phyloP scores from a whole-genome alignment of 2,797 vertebrate genomes.

The Paratrypauchen microcephalus region DNA sequence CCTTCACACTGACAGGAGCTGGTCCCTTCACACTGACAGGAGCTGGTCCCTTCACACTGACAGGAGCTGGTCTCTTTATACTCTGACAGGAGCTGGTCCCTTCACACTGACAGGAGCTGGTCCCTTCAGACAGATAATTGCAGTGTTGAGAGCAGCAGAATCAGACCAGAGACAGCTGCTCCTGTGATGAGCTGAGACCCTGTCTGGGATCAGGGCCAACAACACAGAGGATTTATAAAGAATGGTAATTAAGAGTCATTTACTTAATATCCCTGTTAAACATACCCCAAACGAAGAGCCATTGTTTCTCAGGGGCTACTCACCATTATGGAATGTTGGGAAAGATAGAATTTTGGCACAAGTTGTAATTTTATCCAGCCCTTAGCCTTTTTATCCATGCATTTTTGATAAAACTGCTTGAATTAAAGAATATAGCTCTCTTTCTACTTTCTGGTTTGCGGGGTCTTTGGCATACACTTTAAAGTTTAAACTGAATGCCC shows the following conservation, averaged over 20 bases:
- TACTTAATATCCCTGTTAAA: slow-evolving; percentile 51
- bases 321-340: slow-evolving; percentile 37
- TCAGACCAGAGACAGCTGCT: slow-evolving; percentile 42
- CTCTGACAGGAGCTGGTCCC: too few relatives aligned
- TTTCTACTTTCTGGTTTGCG: too few relatives aligned
- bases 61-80: too few relatives aligned
- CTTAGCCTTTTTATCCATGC: too few relatives aligned
- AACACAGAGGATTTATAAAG: slow-evolving; percentile 16
- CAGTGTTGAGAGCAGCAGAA: slow-evolving; percentile 60
- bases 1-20: too few relatives aligned
- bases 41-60: too few relatives aligned
- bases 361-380: background rate
- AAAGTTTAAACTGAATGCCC: too few relatives aligned
- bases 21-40: too few relatives aligned
- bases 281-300: slow-evolving; percentile 40
- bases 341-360: background rate
- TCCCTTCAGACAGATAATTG: slow-evolving; percentile 63
- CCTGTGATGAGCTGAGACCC: slow-evolving; percentile 46
- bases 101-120: slow-evolving; percentile 49
- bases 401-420: too few relatives aligned
- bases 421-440: too few relatives aligned
- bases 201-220: slow-evolving; percentile 54
- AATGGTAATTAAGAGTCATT: slow-evolving; percentile 44
- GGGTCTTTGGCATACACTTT: too few relatives aligned
- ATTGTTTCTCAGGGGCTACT: slow-evolving; percentile 40